phyloP scores from a whole-genome alignment of 2,797 vertebrate genomes.

The Leucoraja ocellata region DNA sequence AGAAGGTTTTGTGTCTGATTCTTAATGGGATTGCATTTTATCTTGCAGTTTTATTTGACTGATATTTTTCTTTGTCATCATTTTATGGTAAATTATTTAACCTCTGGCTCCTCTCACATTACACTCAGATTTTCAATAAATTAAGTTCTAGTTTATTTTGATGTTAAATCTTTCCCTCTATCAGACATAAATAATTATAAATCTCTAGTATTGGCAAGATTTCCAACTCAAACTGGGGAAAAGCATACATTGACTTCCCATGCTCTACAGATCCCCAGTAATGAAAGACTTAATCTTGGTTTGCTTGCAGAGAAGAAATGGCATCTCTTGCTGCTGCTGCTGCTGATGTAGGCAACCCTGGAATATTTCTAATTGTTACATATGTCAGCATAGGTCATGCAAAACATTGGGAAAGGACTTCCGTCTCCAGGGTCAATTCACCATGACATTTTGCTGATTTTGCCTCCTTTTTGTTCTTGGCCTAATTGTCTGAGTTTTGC shows the following conservation, averaged over 20 bases:
- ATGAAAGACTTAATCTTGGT: background rate
- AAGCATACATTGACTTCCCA: background rate
- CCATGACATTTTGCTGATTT: background rate
- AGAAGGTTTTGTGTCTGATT: too few relatives aligned
- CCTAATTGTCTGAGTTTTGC: background rate
- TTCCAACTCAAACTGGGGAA: background rate
- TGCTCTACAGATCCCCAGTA: too few relatives aligned
- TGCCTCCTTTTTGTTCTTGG: background rate
- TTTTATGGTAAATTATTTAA: background rate
- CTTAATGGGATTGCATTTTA: background rate
- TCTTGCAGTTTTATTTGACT: background rate
- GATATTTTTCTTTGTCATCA: background rate
- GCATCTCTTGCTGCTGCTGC: background rate
- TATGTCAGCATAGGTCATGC: background rate
- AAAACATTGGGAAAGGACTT: background rate
- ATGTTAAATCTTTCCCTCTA: background rate
- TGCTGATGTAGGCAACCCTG: background rate
- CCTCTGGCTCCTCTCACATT: background rate
- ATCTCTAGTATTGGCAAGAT: background rate
- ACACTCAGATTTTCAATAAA: background rate
- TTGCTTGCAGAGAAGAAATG: background rate
- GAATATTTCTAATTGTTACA: background rate
- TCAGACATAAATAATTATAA: conserved; percentile 2
- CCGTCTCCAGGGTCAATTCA: background rate
- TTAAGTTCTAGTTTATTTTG: background rate